Evolutionary conservation across 2,888 invertebrate species (phyloP), one percentile per base, ranked within the genome.

Genomic region (Scaptomyza parva): DNA sequence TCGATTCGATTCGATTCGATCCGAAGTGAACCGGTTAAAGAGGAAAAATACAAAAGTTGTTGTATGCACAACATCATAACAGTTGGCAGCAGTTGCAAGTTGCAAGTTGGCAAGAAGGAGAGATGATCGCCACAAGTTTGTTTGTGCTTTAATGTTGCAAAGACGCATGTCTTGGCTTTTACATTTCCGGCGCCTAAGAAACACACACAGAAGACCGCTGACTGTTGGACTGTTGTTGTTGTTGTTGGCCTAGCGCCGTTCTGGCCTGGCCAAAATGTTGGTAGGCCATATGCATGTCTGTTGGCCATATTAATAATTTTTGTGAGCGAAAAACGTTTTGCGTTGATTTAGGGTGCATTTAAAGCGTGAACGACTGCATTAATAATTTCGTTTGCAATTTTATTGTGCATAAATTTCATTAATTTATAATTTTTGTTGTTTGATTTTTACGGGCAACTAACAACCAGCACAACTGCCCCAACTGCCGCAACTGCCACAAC

Each of bases 281-380:
- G 52, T 18, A 22, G 51, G 60, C 60, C n/a, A n/a, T n/a, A 28
- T 74, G 79, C 78, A 74, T 85, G 73, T 78, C 73, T 76, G 70
- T 57, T 60, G 70, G 74, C 66, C 74, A 77, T 83, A 86, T 76
- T 76, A 67, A 76, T 77, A 76, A 70, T 74, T 74, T 63, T 70
- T 45, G 28, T 45, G 30, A 75, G 78, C 80, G 81, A 88, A 7
- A 37, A 60, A 57, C 53, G 53, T 89, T 88, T 37, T 37, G 17
- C 86, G 66, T 89, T 91, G 91, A 91, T 91, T 91, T 91, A 90
- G 89, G 88, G 87, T 89, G 89, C 88, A 88, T 91, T 91, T 90
- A 91, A 91, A 91, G 91, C 91, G 91, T 91, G 91, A 91, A 91
- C 91, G 91, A 90, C 88, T 91, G 90, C 91, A 91, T 91, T 91